Evolutionary conservation across 2,797 vertebrate genomes (phyloP).

Genomic region (Gymnothorax reevesii): DNA sequence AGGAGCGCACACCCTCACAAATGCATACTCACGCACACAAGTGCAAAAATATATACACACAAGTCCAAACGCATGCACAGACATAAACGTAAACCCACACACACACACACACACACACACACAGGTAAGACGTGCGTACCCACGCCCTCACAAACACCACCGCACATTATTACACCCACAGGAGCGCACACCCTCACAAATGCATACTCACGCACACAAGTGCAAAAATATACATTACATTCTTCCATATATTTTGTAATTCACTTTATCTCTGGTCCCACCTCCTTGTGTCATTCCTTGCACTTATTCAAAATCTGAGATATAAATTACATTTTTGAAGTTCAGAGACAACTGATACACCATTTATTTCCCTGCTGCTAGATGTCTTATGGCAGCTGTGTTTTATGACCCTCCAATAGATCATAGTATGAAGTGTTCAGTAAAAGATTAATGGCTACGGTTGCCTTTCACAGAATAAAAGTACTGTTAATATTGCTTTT

Average conservation of each 20-base stretch:
- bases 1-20: constrained; percentile 25
- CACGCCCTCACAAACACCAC: not conserved
- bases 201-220: not conserved
- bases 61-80: too few relatives aligned
- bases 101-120: constrained; percentile 18
- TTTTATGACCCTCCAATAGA: not conserved
- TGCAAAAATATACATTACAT: not conserved
- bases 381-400: not conserved
- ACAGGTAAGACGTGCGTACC: not conserved
- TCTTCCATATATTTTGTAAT: not conserved
- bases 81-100: too few relatives aligned
- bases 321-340: not conserved
- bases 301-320: not conserved
- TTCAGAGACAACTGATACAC: not conserved
- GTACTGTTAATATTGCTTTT: not conserved
- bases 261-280: too few relatives aligned
- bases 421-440: not conserved
- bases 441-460: not conserved
- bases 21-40: not conserved
- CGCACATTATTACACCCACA: not conserved
- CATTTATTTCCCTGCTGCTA: not conserved
- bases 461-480: not conserved
- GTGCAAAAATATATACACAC: too few relatives aligned
- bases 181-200: constrained; percentile 25
- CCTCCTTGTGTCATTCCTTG: not conserved